These are phyloP conservation scores for Lissonota sp. DNA, from an alignment of 2,888 invertebrate species.

Conservation along the genomic window DNA sequence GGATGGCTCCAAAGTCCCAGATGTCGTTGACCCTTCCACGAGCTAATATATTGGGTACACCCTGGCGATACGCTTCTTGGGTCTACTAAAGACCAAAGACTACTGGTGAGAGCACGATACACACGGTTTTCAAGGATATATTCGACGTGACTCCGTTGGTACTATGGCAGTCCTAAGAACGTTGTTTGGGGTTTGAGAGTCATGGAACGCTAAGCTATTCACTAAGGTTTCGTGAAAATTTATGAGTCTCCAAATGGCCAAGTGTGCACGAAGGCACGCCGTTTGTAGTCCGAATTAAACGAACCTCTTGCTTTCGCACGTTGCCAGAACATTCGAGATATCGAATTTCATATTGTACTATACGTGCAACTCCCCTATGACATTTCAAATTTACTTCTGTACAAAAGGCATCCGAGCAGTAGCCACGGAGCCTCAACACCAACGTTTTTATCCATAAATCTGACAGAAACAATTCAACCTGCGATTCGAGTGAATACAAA, in stretches of 20 bases:
- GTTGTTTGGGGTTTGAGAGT: conserved; percentile 16
- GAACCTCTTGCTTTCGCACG: not conserved
- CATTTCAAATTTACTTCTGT: not conserved
- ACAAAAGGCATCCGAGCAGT: not conserved
- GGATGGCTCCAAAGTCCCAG: conserved; percentile 33
- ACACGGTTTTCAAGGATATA: conserved; percentile 24
- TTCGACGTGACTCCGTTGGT: conserved; percentile 11
- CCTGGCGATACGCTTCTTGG: conserved; percentile 1
- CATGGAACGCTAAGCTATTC: conserved; percentile 1
- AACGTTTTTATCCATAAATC: too few relatives aligned
- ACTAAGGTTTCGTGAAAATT: conserved; percentile 34
- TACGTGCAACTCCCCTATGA: not conserved
- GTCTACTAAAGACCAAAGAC: conserved; percentile 34
- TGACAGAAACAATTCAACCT: not conserved
- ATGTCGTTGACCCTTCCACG: conserved; percentile 38
- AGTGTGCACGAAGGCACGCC: not conserved
- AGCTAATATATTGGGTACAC: conserved; percentile 1
- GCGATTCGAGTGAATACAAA: not conserved
- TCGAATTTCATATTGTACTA: conserved; percentile 2
- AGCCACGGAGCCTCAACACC: not conserved
- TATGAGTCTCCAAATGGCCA: conserved; percentile 17
- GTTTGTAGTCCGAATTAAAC: not conserved
- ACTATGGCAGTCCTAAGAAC: conserved; percentile 13
- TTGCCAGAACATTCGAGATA: conserved; percentile 7
- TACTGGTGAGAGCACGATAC: conserved; percentile 19